phyloP scores from a whole-genome alignment of 2,888 invertebrate genomes.

The Acheta domesticus region DNA sequence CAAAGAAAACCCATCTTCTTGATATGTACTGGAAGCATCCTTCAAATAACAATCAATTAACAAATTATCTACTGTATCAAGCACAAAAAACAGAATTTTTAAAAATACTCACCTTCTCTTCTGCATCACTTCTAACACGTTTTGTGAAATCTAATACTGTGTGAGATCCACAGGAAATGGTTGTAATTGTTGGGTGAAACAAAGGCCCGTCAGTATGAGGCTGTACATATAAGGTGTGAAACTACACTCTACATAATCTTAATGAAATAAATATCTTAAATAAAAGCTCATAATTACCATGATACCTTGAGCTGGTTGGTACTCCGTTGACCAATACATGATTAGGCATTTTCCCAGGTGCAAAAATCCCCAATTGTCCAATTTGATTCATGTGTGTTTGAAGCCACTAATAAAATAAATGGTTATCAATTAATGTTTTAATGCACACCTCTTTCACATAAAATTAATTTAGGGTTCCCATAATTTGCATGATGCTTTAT shows the following conservation, averaged over 20 bases:
- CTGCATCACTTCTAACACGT: constrained; percentile 40
- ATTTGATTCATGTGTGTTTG: constrained; percentile 68
- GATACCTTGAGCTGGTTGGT: constrained; percentile 89
- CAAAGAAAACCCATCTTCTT: constrained; percentile 62
- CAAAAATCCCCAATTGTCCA: constrained; percentile 64
- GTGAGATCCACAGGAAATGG: constrained; percentile 88
- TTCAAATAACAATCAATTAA: no score
- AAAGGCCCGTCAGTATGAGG: constrained; percentile 94
- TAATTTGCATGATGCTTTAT: not conserved
- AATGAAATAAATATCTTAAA: constrained; percentile 6
- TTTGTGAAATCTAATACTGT: constrained; percentile 74
- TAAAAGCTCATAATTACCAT: constrained; percentile 56
- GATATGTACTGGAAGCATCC: no score
- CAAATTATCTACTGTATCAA: no score
- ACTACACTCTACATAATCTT: not conserved
- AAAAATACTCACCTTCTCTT: constrained; percentile 42
- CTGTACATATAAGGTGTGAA: constrained; percentile 45
- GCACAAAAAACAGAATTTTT: no score
- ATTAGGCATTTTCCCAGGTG: constrained; percentile 68
- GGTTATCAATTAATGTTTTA: constrained; percentile 4
- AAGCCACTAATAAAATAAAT: constrained; percentile 63
- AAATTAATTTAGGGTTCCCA: not conserved
- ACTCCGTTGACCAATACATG: constrained; percentile 96
- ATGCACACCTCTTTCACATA: not conserved
- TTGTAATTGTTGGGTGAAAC: constrained; percentile 88